phyloP scores from a whole-genome alignment of 2,797 vertebrate species.

The Sebastes matsubarae region DNA sequence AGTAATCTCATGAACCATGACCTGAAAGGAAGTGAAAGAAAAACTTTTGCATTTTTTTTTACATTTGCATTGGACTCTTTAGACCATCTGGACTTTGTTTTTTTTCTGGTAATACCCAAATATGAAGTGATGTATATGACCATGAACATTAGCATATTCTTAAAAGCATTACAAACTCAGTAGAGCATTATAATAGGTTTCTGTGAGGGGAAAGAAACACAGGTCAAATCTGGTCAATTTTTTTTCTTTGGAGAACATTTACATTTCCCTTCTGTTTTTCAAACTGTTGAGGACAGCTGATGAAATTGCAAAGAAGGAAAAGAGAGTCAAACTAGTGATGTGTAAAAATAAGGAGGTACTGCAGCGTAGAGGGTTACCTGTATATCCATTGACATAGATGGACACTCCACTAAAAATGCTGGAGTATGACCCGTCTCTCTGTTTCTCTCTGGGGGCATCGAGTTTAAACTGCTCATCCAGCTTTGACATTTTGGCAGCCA shows the following conservation, averaged over 20 bases:
- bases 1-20: not conserved
- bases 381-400: conserved; percentile 98
- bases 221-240: not conserved
- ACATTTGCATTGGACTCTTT: not conserved
- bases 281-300: not conserved
- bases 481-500: conserved; percentile 96
- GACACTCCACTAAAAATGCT: conserved; percentile 93
- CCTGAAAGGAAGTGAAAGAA: not conserved
- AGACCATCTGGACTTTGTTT: not conserved
- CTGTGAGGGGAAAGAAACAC: not conserved
- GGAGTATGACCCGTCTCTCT: conserved; percentile 87
- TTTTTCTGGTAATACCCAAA: not conserved
- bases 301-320: not conserved
- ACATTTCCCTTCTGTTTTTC: not conserved
- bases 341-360: not conserved
- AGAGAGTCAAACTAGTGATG: not conserved
- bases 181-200: not conserved
- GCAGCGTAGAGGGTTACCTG: conserved; percentile 80
- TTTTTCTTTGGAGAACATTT: not conserved
- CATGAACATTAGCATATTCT: not conserved
- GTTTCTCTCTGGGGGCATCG: conserved; percentile 87
- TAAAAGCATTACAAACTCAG: not conserved
- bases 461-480: conserved; percentile 93
- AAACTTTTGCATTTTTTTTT: not conserved
- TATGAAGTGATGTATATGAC: not conserved